Conservation (phyloP, 2,888 invertebrate genomes). For the Saturnia japonica region DNA sequence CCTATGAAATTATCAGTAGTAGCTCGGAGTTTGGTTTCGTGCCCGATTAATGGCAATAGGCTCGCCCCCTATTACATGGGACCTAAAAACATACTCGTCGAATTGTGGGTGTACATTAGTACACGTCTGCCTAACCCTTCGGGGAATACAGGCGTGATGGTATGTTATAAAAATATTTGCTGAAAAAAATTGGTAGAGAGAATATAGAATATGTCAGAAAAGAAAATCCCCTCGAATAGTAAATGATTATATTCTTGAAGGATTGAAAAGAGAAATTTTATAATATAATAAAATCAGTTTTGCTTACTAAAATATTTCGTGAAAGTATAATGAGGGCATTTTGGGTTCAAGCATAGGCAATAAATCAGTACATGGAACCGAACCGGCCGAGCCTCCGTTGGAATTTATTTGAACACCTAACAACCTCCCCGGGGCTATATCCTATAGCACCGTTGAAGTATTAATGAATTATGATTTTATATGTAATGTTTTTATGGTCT, state of each 20-base stretch:
- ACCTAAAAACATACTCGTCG: no score
- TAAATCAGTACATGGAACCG: constrained; percentile 24
- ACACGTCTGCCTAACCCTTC: no score
- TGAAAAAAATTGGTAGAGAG: no score
- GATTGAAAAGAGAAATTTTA: background rate
- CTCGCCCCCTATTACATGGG: no score
- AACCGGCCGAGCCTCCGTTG: constrained; percentile 23
- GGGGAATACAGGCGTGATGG: no score
- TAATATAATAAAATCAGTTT: constrained; percentile 8
- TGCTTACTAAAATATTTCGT: constrained; percentile 18
- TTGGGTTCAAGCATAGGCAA: constrained; percentile 19
- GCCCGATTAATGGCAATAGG: no score
- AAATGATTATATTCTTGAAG: background rate
- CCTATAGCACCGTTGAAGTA: constrained; percentile 32
- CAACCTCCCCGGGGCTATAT: constrained; percentile 45
- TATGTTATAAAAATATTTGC: no score
- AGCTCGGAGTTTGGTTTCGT: no score
- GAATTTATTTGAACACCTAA: constrained; percentile 45
- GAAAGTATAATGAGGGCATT: constrained; percentile 24
- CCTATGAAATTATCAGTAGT: no score
- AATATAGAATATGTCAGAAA: background rate
- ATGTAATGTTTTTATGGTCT: constrained; percentile 7
- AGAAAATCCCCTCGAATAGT: background rate
- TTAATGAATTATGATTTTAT: constrained; percentile 27
- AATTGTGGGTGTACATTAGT: no score